A percentile compares a stretch with the other conserved stretches of the same genome.
Evolutionary conservation across 2,797 vertebrate species (phyloP).

Genomic region (Coranthus polyacanthus): DNA sequence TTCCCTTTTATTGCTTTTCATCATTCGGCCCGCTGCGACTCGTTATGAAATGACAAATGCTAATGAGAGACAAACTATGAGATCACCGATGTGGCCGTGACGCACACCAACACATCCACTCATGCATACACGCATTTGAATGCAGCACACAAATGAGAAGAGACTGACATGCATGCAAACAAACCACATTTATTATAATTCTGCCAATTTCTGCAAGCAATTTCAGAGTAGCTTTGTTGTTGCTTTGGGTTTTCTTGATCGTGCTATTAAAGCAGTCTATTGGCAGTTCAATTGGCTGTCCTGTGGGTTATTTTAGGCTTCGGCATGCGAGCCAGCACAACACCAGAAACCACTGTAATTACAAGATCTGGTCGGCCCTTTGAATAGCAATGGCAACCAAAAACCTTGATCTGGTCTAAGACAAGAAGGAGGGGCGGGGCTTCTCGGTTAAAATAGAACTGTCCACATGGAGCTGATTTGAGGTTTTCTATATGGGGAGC

Average conservation of each 20-base stretch:
- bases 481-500: slow-evolving; percentile 81
- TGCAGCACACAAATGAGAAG: slow-evolving; percentile 32
- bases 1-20: slow-evolving; percentile 6
- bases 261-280: slow-evolving; percentile 76
- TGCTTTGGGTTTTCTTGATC: slow-evolving; percentile 79
- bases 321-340: slow-evolving; percentile 63
- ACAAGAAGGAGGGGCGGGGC: slow-evolving; percentile 68
- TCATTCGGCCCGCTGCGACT: slow-evolving; percentile 31
- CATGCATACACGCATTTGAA: slow-evolving; percentile 10
- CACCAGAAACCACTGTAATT: slow-evolving; percentile 85
- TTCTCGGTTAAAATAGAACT: slow-evolving; percentile 78
- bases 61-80: slow-evolving; percentile 54
- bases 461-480: slow-evolving; percentile 85
- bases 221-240: slow-evolving; percentile 72
- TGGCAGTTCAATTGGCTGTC: slow-evolving; percentile 66
- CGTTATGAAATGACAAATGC: slow-evolving; percentile 58
- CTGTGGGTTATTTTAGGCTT: slow-evolving; percentile 79
- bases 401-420: slow-evolving; percentile 80
- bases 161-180: slow-evolving; percentile 31
- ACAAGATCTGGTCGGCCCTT: slow-evolving; percentile 76
- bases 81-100: slow-evolving; percentile 38
- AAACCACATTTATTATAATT: slow-evolving; percentile 67
- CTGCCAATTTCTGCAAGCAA: slow-evolving; percentile 75
- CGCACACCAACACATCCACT: slow-evolving; percentile 3
- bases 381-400: slow-evolving; percentile 66